Evolutionary conservation across 2,113 vertebrate species (phyloP).

Genomic region (Phylloscopus trochiloides): DNA sequence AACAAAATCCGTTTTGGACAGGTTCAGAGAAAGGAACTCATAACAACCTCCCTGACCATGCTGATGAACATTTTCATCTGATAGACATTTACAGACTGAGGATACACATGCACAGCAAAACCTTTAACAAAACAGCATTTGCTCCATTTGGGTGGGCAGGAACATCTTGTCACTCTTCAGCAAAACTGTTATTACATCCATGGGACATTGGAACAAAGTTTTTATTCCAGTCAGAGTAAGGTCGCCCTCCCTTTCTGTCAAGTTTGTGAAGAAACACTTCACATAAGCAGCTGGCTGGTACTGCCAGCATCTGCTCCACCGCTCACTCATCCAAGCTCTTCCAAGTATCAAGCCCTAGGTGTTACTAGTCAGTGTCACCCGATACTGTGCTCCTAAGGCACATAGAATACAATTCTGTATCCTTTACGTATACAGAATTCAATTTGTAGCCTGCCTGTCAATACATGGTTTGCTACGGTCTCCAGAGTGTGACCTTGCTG

Average conservation of each 20-base stretch:
- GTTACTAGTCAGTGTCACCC: not conserved
- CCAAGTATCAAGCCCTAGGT: not conserved
- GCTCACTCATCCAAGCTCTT: not conserved
- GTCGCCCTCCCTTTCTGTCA: not conserved
- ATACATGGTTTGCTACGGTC: fast-evolving
- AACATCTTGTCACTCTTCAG: not conserved
- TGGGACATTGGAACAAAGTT: fast-evolving
- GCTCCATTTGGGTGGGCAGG: not conserved
- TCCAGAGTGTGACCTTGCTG: not conserved
- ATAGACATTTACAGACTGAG: not conserved
- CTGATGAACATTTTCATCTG: not conserved
- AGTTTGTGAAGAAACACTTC: not conserved
- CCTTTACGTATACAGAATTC: not conserved
- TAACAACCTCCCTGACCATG: not conserved
- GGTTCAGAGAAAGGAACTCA: not conserved
- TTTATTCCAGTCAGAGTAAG: not conserved
- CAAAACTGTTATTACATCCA: not conserved
- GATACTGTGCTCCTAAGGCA: not conserved
- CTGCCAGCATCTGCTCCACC: not conserved
- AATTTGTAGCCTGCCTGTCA: not conserved
- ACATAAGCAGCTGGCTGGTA: not conserved
- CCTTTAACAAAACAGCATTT: not conserved
- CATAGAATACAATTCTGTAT: not conserved
- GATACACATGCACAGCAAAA: not conserved
- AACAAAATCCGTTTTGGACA: not conserved